Base-by-base conservation (phyloP, 2,888 invertebrate species). In the Alsophila aescularia region DNA sequence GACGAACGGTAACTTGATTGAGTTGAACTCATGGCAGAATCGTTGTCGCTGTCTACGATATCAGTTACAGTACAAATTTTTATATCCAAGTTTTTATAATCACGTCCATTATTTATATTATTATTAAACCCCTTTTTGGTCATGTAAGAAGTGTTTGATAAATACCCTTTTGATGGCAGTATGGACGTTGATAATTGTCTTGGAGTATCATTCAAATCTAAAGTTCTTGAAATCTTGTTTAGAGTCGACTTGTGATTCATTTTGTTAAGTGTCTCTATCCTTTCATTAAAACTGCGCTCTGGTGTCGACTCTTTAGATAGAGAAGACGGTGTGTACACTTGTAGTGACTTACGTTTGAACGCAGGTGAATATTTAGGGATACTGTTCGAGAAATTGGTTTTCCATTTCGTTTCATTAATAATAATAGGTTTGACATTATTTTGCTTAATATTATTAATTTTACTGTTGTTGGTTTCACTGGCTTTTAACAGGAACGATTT, bases 21-120 rank as follows among this genome's bases (percentile, higher is more conserved):
- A 66, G 96, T 96, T 41, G 96, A 96, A 78, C 97, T 97, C 79
- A 97, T 96, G 3, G 97, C 97, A 21, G 97, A 97, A 82, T 97
- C 97, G 72, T 96, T 96, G 79, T 97, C 97, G 71, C 96, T 96
- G 67, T 96, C 96, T 65, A 95, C 93, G 70, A 90, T 87, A 73
- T 82, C 93, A 31, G 89, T 89, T 29, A 85, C 75, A 12, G 91
- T 90, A 52, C 89, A 89, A 62, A 90, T 82, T 77, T 90, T 90
- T 39, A 90, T 83, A 70, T 90, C 91, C 34, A 89, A 72, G 60
- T 89, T 89, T 73, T 87, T 90, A 53, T 81, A 90, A 60, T 89
- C 86, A 40, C 83, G 77, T 49, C 69, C 65, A 63, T 82, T 77
- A 65, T 77, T 84, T 37, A 84, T 66, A 53, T 76, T 71, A 49